Conservation (phyloP, 2,888 invertebrate genomes). For the Polymixis lichenea region DNA sequence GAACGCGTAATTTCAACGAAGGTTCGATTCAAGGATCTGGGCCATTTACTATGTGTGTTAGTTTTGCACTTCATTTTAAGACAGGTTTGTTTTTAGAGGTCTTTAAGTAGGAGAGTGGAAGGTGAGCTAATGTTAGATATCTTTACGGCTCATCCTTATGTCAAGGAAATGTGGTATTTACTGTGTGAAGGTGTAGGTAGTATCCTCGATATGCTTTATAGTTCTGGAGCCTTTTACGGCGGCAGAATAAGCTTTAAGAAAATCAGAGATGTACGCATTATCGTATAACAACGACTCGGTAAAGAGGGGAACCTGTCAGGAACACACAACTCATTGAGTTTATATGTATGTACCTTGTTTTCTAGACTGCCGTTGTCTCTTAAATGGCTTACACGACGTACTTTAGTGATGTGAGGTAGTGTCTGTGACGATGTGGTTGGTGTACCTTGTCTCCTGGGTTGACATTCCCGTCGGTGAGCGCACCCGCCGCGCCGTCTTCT, state of each 20-base stretch:
- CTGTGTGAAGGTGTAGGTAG: not conserved
- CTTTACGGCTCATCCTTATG: not conserved
- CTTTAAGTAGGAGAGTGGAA: not conserved
- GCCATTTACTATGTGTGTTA: constrained; percentile 13
- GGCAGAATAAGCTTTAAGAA: too few species aligned
- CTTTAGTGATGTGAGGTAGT: not conserved
- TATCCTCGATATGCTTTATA: not conserved
- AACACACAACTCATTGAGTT: not conserved
- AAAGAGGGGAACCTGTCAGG: not conserved
- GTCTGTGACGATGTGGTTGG: too few species aligned
- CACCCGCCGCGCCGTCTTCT: constrained; percentile 89
- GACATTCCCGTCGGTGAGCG: constrained; percentile 90
- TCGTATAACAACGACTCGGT: not conserved
- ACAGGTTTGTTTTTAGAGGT: constrained; percentile 8
- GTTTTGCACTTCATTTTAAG: constrained; percentile 5
- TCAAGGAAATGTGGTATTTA: constrained; percentile 1
- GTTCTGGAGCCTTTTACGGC: not conserved
- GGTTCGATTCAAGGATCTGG: constrained; percentile 26
- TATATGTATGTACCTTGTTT: not conserved
- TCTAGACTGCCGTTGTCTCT: not conserved
- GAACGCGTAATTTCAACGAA: constrained; percentile 1
- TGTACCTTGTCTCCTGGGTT: constrained; percentile 92
- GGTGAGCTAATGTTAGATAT: constrained; percentile 20
- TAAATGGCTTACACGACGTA: not conserved
- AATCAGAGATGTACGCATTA: not conserved